Evolutionary conservation across 2,888 invertebrate species (phyloP).

Genomic region (Oegoconia quadripuncta): DNA sequence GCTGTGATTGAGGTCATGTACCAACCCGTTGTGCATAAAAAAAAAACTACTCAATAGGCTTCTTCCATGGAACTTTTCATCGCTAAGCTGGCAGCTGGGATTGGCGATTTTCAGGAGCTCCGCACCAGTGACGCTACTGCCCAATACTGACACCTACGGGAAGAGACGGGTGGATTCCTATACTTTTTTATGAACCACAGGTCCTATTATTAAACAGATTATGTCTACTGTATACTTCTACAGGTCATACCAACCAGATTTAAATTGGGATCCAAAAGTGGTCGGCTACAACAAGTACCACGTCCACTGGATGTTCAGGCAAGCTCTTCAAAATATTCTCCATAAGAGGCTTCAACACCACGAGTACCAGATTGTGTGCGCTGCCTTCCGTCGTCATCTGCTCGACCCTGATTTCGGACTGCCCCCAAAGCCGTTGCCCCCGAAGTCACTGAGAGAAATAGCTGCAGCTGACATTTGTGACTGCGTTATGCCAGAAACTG

Average conservation of each 20-base stretch:
- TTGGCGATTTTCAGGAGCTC: too few species aligned
- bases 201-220: neutral
- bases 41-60: too few species aligned
- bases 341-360: constrained; percentile 30
- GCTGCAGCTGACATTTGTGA: constrained; percentile 51
- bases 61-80: too few species aligned
- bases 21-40: too few species aligned
- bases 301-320: constrained; percentile 67
- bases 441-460: constrained; percentile 37
- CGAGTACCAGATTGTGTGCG: constrained; percentile 39
- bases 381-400: constrained; percentile 46
- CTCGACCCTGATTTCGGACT: constrained; percentile 64
- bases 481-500: constrained; percentile 47
- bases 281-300: constrained; percentile 46
- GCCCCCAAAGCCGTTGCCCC: constrained; percentile 39
- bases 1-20: too few species aligned
- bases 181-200: too few species aligned
- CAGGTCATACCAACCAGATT: constrained; percentile 63
- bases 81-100: too few species aligned
- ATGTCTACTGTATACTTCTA: neutral
- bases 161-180: too few species aligned
- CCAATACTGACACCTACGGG: too few species aligned
- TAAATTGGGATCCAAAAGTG: constrained; percentile 47
- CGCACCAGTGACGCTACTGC: too few species aligned
- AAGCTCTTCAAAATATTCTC: constrained; percentile 51